phyloP scores from a whole-genome alignment of 2,113 vertebrate genomes.

The Psephotus haematonotus region DNA sequence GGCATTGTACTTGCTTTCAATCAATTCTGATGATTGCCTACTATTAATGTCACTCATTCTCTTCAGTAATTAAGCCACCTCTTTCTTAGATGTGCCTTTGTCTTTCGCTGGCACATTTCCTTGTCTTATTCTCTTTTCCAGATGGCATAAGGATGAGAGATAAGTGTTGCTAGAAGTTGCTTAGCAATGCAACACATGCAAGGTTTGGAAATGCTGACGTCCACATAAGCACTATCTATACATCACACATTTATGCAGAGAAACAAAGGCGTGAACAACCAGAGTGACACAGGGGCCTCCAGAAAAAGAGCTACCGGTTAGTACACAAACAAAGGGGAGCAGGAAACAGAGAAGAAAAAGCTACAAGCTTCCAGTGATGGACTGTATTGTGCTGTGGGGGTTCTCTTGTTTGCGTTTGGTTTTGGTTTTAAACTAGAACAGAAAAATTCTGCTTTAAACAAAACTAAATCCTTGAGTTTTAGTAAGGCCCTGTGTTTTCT shows the following conservation, averaged over 20 bases:
- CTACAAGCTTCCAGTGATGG: background rate
- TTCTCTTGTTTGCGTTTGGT: background rate
- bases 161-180: constrained; percentile 73
- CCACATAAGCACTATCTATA: constrained; percentile 58
- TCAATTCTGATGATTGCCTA: constrained; percentile 34
- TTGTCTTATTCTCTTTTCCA: constrained; percentile 66
- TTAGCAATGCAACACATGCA: constrained; percentile 72
- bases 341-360: background rate
- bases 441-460: background rate
- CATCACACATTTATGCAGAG: constrained; percentile 50
- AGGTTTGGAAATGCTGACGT: constrained; percentile 67
- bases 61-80: constrained; percentile 43
- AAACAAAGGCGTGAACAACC: constrained; percentile 53
- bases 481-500: background rate
- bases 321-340: background rate
- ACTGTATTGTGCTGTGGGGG: background rate
- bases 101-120: constrained; percentile 58
- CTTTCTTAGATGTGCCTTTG: constrained; percentile 53
- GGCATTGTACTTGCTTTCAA: constrained; percentile 44
- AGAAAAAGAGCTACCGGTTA: constrained; percentile 27
- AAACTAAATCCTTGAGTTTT: background rate
- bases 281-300: constrained; percentile 1
- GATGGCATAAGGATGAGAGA: constrained; percentile 67
- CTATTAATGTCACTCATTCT: constrained; percentile 56
- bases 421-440: background rate